Evolutionary conservation across 2,888 invertebrate genomes (phyloP), one percentile per base, ranked within the genome.

Genomic region (Microctonus hyperodae): DNA sequence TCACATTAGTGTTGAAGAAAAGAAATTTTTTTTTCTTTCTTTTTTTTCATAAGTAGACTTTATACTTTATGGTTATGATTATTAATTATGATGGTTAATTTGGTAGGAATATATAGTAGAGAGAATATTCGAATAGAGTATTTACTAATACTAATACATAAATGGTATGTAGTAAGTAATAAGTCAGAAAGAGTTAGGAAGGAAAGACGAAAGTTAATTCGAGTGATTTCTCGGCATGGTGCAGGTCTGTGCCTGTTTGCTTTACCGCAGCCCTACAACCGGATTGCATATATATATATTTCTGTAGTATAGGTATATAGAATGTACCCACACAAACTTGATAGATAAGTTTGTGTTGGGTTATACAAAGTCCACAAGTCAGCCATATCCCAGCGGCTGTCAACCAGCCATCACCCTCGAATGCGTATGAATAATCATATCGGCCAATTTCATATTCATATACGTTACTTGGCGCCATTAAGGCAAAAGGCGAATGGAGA

Each of bases 371-470:
- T n/a, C n/a, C 59, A 37, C 31, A 28, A 57, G 60, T 40, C 16
- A 28, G 28, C 23, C 33, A 57, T 56, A 56, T 53, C 51, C 67
- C 64, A 66, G 68, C 66, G 79, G 73, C 79, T 80, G 79, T 80
- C 81, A 79, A 78, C 78, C 76, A 77, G 72, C 71, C 76, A 69
- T 78, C 76, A 74, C 75, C 73, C 73, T 76, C 71, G 73, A 76
- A 79, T 75, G 75, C 76, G 72, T 76, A 79, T 79, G 78, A 79
- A 79, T 78, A 78, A 78, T 77, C 77, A 76, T 78, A 75, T 78
- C 76, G 73, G 73, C 73, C 75, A 74, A 78, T 78, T 77, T 76
- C 73, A 74, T 75, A 78, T 78, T 78, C 77, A 76, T 76, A 75
- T 64, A 57, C 50, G 67, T 72, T 68, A 68, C 56, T 35, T 56